Evolutionary conservation across 2,113 vertebrate species (phyloP).

Genomic region (Kryptolebias marmoratus): DNA sequence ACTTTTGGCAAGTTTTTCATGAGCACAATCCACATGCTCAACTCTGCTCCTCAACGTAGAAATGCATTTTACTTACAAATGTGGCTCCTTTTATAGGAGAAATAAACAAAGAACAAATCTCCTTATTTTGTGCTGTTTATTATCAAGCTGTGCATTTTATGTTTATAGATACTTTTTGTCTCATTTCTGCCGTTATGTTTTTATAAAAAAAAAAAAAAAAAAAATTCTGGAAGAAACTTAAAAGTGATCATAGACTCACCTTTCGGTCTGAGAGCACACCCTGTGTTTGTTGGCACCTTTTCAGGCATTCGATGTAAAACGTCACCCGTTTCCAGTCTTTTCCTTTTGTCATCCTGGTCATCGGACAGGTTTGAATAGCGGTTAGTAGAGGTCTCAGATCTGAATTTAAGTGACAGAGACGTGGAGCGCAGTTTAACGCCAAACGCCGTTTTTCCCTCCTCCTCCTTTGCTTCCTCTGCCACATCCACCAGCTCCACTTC

Average conservation of each 20-base stretch:
- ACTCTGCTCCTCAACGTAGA: too few species aligned
- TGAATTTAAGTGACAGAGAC: slow-evolving; percentile 82
- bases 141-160: too few species aligned
- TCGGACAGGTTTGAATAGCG: slow-evolving; percentile 65
- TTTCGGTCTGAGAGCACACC: slow-evolving; percentile 45
- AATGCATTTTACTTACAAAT: too few species aligned
- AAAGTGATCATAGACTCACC: slow-evolving; percentile 80
- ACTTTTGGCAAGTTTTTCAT: too few species aligned
- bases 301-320: slow-evolving; percentile 5
- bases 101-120: too few species aligned
- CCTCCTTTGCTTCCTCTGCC: slow-evolving; percentile 35
- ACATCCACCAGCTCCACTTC: slow-evolving; percentile 45
- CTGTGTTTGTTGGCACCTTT: slow-evolving; percentile 25
- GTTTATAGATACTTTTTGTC: too few species aligned
- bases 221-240: too few species aligned
- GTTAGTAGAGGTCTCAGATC: slow-evolving; percentile 59
- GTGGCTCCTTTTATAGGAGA: too few species aligned
- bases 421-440: slow-evolving; percentile 90
- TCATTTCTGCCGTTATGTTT: too few species aligned
- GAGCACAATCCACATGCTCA: too few species aligned
- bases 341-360: slow-evolving; percentile 63
- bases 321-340: slow-evolving; percentile 23
- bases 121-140: too few species aligned
- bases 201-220: too few species aligned
- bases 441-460: slow-evolving; percentile 81